Conservation (phyloP, 2,113 vertebrate species). For the Carassius auratus region DNA sequence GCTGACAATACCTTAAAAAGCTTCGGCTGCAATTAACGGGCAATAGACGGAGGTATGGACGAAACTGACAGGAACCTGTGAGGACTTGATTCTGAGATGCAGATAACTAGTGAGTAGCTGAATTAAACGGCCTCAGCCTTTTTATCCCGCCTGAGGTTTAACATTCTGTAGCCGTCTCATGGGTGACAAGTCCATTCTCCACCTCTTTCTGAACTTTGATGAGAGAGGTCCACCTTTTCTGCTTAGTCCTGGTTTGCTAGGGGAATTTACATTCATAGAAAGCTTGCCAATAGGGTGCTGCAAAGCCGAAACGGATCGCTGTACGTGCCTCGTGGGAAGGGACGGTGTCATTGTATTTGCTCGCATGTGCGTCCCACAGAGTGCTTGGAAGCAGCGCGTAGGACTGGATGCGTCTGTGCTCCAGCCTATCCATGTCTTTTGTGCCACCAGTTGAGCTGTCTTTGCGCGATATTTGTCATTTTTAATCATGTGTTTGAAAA, state of each 20-base stretch:
- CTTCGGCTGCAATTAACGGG: constrained; percentile 77
- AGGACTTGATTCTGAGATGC: constrained; percentile 74
- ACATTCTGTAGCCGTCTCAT: constrained; percentile 57
- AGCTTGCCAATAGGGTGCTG: constrained; percentile 65
- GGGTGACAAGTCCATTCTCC: constrained; percentile 60
- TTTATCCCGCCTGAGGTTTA: constrained; percentile 50
- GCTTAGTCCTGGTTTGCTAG: constrained; percentile 63
- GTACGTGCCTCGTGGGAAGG: constrained; percentile 47
- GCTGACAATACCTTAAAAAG: constrained; percentile 75
- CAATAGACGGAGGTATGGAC: constrained; percentile 73
- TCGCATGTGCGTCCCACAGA: neutral
- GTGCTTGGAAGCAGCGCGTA: constrained; percentile 5
- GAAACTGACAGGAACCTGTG: constrained; percentile 70
- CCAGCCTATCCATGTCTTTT: constrained; percentile 40
- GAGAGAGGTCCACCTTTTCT: constrained; percentile 58
- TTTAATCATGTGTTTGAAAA: constrained; percentile 70
- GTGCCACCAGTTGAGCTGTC: constrained; percentile 18
- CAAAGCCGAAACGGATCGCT: constrained; percentile 57
- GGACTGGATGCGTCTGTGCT: constrained; percentile 27
- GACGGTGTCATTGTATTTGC: constrained; percentile 8
- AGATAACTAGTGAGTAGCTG: constrained; percentile 76
- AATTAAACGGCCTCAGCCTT: constrained; percentile 58
- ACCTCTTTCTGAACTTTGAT: constrained; percentile 59
- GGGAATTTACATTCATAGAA: constrained; percentile 67
- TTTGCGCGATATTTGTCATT: constrained; percentile 38